phyloP scores from a whole-genome alignment of 1,140 invertebrate genomes.

The Kradibia gibbosae region DNA sequence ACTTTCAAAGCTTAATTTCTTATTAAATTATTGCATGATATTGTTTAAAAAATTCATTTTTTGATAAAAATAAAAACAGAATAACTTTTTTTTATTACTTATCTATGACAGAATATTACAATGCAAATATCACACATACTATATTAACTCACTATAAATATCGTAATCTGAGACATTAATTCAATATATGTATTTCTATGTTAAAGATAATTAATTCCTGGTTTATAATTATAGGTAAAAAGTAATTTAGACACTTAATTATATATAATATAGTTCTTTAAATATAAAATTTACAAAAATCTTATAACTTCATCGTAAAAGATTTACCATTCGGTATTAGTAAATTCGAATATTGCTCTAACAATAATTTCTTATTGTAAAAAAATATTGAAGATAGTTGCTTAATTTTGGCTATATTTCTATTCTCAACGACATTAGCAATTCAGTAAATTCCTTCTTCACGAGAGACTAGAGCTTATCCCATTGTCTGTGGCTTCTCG shows the following conservation, averaged over 20 bases:
- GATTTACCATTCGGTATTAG: background rate
- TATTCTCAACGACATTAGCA: constrained; percentile 11
- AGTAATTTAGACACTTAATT: no score
- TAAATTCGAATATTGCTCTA: background rate
- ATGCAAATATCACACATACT: no score
- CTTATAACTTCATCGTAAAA: background rate
- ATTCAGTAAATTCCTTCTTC: background rate
- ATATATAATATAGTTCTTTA: no score
- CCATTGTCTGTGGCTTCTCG: constrained; percentile 6
- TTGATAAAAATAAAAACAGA: background rate
- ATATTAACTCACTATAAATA: no score
- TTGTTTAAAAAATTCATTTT: background rate
- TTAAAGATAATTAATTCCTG: no score
- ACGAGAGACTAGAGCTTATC: constrained; percentile 25
- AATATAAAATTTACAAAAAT: no score
- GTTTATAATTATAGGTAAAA: no score
- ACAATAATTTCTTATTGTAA: background rate
- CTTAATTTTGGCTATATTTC: background rate
- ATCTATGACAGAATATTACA: no score
- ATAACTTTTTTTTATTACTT: background rate
- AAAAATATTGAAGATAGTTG: constrained; percentile 2
- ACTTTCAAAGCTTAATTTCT: constrained; percentile 11
- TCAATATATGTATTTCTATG: no score
- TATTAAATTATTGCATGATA: background rate
- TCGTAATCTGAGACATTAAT: no score